Evolutionary conservation across 2,888 invertebrate species (phyloP).

Genomic region (Epinotia nisella): DNA sequence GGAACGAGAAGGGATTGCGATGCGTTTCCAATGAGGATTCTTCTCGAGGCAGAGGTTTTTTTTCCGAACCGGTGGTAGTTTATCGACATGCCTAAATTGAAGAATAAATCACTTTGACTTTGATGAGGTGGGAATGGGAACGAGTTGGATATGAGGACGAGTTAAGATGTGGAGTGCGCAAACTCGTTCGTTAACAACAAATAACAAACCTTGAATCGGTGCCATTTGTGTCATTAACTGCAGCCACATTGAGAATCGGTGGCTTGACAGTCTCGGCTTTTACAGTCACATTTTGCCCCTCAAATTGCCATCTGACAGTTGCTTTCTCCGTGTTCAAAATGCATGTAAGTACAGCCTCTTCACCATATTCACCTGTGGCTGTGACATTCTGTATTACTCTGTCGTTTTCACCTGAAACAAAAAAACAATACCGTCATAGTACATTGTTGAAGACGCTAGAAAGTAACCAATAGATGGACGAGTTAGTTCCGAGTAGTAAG

Average conservation of each 20-base stretch:
- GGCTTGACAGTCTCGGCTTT: neutral
- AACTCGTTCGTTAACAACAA: neutral
- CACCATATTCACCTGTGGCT: conserved; percentile 61
- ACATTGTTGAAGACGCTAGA: too few relatives aligned
- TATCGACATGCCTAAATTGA: too few relatives aligned
- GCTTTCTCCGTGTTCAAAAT: conserved; percentile 60
- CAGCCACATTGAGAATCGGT: neutral
- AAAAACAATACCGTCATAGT: neutral
- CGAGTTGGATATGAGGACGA: neutral
- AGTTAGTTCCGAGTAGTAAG: too few relatives aligned
- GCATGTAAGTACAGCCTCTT: conserved; percentile 64
- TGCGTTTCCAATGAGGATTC: too few relatives aligned
- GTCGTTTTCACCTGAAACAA: conserved; percentile 28
- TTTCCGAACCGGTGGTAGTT: too few relatives aligned
- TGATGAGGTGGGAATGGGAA: too few relatives aligned
- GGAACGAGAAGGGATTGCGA: too few relatives aligned
- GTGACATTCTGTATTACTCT: conserved; percentile 55
- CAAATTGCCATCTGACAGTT: conserved; percentile 64
- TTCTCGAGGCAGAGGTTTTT: too few relatives aligned
- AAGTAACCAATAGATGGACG: too few relatives aligned
- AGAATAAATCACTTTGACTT: too few relatives aligned
- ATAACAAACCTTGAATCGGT: neutral
- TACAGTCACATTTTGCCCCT: conserved; percentile 48
- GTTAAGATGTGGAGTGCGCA: neutral
- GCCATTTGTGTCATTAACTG: too few relatives aligned